Evolutionary conservation across 2,797 vertebrate genomes (phyloP), one percentile per base, ranked within the genome.

Genomic region (Amniataba percoides): DNA sequence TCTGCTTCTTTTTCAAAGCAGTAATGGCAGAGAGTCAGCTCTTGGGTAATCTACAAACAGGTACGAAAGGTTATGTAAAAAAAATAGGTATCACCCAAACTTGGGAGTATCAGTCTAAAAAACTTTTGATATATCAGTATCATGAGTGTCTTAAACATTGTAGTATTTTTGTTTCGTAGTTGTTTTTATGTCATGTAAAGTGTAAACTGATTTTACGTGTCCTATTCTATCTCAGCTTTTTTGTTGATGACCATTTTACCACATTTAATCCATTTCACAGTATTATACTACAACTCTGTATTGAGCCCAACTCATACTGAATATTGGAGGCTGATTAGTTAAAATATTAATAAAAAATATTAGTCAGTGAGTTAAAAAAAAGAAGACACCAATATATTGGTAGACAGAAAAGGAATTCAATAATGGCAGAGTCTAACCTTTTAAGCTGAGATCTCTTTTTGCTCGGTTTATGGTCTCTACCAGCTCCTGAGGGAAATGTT

Each of bases 1-100:
- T 58, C 53, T 70, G 73, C 81, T 75, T 77, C 65, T 81, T 78
- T 62, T 67, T 78, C 53, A 53, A 81, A 81, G 40, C 31, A 39
- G 9, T 63, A 23, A 58, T 70, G 48, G 40, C 43, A 0, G 39
- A 23, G 39, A 67, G 42, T 80, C 21, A 45, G n/a, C 71, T 72
- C 65, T 45, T 40, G 15, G 45, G 23, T 56, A n/a, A 56, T 77
- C 34, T 59, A 21, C 42, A 9, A 61, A 64, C 14, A 39, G 46
- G 39, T 57, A 42, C 42, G 8, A 75, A 62, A 67, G 49, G 42
- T 66, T 9, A 68, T 60, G 27, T 42, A 69, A 77, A 70, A 59
- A 70, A 59, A 23, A 43, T 75, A 19, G 42, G 53, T 16, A 68
- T 52, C 21, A 59, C 21, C 39, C 18, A 19, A 48, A 53, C 7